Evolutionary conservation across 2,113 vertebrate species (phyloP), one percentile per base, ranked within the genome.

Genomic region (Oceanodroma tethys): DNA sequence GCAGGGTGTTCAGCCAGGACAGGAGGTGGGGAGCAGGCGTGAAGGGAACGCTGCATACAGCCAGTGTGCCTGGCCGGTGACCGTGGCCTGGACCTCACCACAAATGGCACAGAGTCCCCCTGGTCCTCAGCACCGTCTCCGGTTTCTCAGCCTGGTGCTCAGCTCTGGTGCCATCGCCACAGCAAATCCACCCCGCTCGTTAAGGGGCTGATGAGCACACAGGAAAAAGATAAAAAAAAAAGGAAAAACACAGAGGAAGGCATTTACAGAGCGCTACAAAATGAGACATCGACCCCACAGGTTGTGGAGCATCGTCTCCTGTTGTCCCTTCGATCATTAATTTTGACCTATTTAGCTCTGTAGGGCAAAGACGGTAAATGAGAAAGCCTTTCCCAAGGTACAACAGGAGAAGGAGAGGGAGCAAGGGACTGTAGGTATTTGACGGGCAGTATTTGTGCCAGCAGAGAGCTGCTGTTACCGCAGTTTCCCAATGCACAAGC

Each of bases 301-400:
- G 36, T 43, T 48, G 27, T 2, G 9, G 30, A 71, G 34, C 50
- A 25, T 2, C 2, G 0, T n/a, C 45, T 42, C 27, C 66, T 71
- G 20, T 38, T 2, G 0, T 15, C 34, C 11, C 40, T 83, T 68
- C 3, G 2, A 72, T 84, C 68, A 34, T 66, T 79, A 79, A 4
- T 62, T 95, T 45, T 92, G 70, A 81, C 70, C 65, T 92, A 36
- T 74, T 84, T 70, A 74, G 34, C 45, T 84, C 85, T 70, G 27
- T 5, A 62, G 52, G 52, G 52, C 50, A 58, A 48, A 78, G 63
- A 18, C 1, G 1, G 34, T 38, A 43, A 38, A 81, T 22, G 21
- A 81, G 68, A 70, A 58, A 52, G 13, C 16, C 20, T 86, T 89
- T 80, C 48, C 30, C 81, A 52, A 6, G 27, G 55, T 36, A n/a